These are phyloP conservation scores for Dryobates pubescens DNA, from an alignment of 2,797 vertebrate genomes.

Conservation along the genomic window DNA sequence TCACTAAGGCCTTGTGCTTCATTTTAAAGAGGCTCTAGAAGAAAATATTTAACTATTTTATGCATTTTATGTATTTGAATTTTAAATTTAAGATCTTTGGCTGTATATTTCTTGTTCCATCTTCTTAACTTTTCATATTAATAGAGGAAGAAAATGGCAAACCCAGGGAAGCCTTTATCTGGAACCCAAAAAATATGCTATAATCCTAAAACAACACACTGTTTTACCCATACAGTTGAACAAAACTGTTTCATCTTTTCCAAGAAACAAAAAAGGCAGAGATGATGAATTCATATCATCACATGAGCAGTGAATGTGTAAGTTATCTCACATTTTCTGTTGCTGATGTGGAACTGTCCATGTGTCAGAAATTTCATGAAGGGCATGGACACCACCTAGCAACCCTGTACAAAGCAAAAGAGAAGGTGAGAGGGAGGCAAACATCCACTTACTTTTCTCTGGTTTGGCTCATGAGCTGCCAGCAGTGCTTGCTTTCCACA, in stretches of 20 bases:
- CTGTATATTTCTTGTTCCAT: background rate
- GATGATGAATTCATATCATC: background rate
- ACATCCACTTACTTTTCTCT: background rate
- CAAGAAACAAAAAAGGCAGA: background rate
- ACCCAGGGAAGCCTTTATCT: background rate
- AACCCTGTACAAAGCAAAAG: background rate
- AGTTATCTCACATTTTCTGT: background rate
- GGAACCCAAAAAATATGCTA: background rate
- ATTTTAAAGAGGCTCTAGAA: background rate
- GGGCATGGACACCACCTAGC: background rate
- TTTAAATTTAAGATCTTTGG: background rate
- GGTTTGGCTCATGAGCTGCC: background rate
- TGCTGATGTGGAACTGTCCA: background rate
- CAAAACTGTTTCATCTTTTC: background rate
- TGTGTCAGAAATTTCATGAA: background rate
- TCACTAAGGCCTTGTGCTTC: fast-evolving
- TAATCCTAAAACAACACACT: background rate
- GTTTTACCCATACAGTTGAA: background rate
- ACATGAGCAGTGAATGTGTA: background rate
- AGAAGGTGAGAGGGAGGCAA: background rate
- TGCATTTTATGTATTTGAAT: background rate
- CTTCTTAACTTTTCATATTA: background rate
- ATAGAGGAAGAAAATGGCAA: background rate
- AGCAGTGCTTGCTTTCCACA: background rate
- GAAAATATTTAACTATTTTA: background rate